Evolutionary conservation across 2,113 vertebrate genomes (phyloP), one percentile per base, ranked within the genome.

Genomic region (Fulica atra): DNA sequence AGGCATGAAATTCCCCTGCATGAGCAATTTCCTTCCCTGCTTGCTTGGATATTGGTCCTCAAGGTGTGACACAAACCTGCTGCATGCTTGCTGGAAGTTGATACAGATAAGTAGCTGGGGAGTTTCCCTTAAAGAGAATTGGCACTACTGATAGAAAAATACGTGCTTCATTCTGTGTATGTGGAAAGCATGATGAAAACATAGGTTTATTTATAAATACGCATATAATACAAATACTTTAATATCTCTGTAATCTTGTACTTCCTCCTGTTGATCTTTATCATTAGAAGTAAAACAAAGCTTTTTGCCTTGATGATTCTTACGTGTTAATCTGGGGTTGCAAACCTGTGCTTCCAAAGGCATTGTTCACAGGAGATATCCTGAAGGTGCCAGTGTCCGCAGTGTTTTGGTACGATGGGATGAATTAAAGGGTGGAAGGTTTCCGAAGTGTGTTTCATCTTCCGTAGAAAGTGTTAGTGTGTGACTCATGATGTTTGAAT

Each of bases 191-290:
- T 10, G 69, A 65, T 10, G 18, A 91, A 92, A 96, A 64, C 51
- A 86, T 28, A 53, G 7, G 17, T 73, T 74, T 86, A 70, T 77
- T 73, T 84, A 82, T 76, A 82, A 82, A 54, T 53, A 86, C 54
- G 5, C 61, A 57, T 56, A 57, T 53, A 64, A 31, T 35, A 70
- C 20, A 89, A 90, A 84, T 84, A 74, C 66, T 92, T 50, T 66
- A 70, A 11, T 89, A 42, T 77, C 38, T 76, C 44, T 69, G 3
- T 76, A 88, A 48, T 31, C 23, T 89, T 56, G 6, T 86, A 44
- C 60, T 96, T 97, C 79, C 85, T 88, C 82, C 44, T 1, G 2
- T n/a, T 88, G 76, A 81, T 84, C 40, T 90, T 90, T 70, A n/a
- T 81, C 53, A 28, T 21, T 90, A 19, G 40, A 88, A 68, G 48